These are phyloP conservation scores for Anthopleura sola DNA, from an alignment of 64 coral and sea anemone species.

Conservation along the genomic window DNA sequence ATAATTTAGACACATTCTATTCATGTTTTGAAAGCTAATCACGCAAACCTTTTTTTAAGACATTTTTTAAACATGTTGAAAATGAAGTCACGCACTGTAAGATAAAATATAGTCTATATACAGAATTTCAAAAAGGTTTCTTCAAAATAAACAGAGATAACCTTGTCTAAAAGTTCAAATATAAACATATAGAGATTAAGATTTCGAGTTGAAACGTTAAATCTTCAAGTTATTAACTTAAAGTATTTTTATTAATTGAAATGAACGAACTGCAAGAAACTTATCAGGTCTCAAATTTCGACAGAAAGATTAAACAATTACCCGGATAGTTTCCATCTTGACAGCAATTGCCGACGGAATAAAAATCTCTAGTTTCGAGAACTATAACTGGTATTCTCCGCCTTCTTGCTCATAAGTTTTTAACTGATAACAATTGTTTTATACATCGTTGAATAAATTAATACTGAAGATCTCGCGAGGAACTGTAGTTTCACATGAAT, in stretches of 20 bases:
- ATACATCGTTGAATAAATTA: conserved; percentile 9
- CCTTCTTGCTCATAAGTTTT: background rate
- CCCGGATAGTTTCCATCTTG: background rate
- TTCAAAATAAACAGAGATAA: background rate
- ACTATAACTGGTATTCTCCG: background rate
- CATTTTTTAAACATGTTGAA: background rate
- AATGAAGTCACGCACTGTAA: conserved; percentile 2
- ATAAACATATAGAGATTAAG: background rate
- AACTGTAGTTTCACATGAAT: background rate
- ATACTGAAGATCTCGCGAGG: background rate
- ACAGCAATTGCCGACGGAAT: background rate
- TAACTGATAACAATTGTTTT: conserved; percentile 8
- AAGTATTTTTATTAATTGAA: background rate
- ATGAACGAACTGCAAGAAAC: background rate
- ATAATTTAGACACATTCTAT: background rate
- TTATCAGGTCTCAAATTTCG: background rate
- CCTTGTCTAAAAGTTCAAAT: background rate
- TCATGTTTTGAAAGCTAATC: background rate
- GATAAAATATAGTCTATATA: background rate
- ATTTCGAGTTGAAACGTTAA: background rate
- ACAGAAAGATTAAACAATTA: background rate
- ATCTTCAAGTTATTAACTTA: background rate
- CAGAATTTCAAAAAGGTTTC: background rate
- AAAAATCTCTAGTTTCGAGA: background rate
- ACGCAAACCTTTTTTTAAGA: background rate